Base-by-base conservation (phyloP, 2,888 invertebrate genomes). In the Bombylius major region DNA sequence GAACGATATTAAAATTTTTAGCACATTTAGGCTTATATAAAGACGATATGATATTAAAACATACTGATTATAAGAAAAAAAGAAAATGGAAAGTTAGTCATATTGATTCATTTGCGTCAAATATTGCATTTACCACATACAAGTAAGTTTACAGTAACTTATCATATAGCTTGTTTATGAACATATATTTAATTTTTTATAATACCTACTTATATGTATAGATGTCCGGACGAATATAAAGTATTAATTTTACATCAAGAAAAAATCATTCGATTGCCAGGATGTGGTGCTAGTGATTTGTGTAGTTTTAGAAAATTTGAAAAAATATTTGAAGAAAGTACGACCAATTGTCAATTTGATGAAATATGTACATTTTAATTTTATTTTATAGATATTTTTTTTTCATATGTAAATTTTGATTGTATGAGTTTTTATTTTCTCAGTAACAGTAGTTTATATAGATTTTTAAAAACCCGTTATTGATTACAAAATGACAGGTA, bases 71-170 rank as follows among this genome's bases (percentile, higher is more conserved):
- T 36, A 66, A 68, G 45, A 68, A 68, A 52, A 68, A 74, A 45
- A 77, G 82, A 61, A 66, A 69, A 47, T 87, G 85, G 84, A 79
- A 76, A 58, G 76, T 77, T 0, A 78, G 79, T 12, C 64, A 79
- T 50, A 88, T 91, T 55, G 89, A 89, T 71, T 76, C 84, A 45
- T 91, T 91, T 72, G 88, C 82, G n/a, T 77, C 86, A 6, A 91
- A 90, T 69, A 69, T 91, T 61, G 88, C 85, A 42, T 88, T 90
- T 71, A 78, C 89, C 56, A 75, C 86, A 52, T 86, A 78, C 65
- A 79, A 80, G 87, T 87, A 72, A 78, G 80, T 78, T 51, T 52
- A 33, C 5, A 5, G 44, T 5, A 14, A n/a, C 4, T 45, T 23
- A 23, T 23, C 23, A 23, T 39, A 9, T 39, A 39, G 2, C 11